A percentile compares a stretch with the other conserved stretches of the same genome.
Evolutionary conservation across 2,888 invertebrate species (phyloP).

Genomic region (Epinotia brunnichana): DNA sequence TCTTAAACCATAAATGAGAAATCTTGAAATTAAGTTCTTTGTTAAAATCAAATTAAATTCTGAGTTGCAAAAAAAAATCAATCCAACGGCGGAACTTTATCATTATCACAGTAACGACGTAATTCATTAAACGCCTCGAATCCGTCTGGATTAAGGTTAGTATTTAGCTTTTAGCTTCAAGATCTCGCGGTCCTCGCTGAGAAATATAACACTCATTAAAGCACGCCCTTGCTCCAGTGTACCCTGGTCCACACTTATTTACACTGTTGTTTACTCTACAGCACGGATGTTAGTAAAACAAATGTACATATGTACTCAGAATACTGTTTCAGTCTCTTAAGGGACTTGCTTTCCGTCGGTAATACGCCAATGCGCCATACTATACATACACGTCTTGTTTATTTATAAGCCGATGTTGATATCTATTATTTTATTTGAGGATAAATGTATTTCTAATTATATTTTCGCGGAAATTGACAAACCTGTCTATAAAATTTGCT

Average conservation of each 20-base stretch:
- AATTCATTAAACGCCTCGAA: constrained; percentile 20
- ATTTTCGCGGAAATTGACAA: neutral
- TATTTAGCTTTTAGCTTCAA: constrained; percentile 10
- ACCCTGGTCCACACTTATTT: constrained; percentile 12
- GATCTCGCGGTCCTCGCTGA: neutral
- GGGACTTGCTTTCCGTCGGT: constrained; percentile 22
- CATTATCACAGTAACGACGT: constrained; percentile 20
- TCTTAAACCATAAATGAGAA: neutral
- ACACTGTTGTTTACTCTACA: constrained; percentile 25
- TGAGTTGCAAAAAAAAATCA: too few relatives aligned
- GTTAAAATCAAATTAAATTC: neutral
- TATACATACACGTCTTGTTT: neutral
- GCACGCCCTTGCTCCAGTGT: constrained; percentile 7
- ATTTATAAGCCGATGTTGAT: neutral
- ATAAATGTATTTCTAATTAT: neutral
- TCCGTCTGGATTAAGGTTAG: constrained; percentile 25
- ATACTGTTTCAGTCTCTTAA: constrained; percentile 21
- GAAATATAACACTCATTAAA: constrained; percentile 36
- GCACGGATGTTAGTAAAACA: constrained; percentile 15
- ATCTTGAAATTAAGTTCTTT: neutral
- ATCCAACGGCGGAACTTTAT: neutral
- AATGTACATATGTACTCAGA: constrained; percentile 18
- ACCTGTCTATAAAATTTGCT: too few relatives aligned
- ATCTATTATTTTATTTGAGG: too few relatives aligned
- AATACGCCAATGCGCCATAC: constrained; percentile 12